Evolutionary conservation across 2,888 invertebrate genomes (phyloP).

Genomic region (Drosophila stalkeri): DNA sequence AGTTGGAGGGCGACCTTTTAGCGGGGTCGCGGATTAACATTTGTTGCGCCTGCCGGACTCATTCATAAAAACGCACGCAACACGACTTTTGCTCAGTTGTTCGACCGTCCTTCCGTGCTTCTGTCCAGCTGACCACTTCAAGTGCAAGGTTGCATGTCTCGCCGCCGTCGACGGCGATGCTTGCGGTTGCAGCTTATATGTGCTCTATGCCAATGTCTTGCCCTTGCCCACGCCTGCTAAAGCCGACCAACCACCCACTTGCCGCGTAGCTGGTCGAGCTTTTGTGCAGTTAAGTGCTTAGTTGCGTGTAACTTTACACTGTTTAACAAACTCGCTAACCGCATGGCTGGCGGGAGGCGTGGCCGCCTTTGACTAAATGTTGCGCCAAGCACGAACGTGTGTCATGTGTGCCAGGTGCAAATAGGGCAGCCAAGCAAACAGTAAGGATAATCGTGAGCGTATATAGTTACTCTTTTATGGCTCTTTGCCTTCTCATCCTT

Average conservation of each 20-base stretch:
- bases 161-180: constrained; percentile 31
- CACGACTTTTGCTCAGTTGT: constrained; percentile 23
- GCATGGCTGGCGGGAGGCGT: constrained; percentile 19
- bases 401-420: constrained; percentile 62
- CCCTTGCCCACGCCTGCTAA: not conserved
- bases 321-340: constrained; percentile 74
- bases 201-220: constrained; percentile 25
- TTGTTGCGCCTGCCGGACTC: constrained; percentile 66
- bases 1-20: constrained; percentile 56
- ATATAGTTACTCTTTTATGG: constrained; percentile 8
- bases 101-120: not conserved
- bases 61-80: constrained; percentile 79
- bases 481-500: not conserved
- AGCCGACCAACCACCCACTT: not conserved
- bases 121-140: constrained; percentile 41
- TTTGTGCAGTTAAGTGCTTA: constrained; percentile 80
- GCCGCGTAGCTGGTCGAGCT: constrained; percentile 42
- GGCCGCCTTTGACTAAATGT: constrained; percentile 54
- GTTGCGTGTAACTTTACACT: constrained; percentile 80
- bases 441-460: constrained; percentile 47
- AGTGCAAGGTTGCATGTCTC: constrained; percentile 41
- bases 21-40: constrained; percentile 73
- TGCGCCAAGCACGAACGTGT: constrained; percentile 31
- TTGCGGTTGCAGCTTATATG: constrained; percentile 60
- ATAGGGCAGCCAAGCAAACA: constrained; percentile 52